Conservation (phyloP, 2,888 invertebrate genomes). For the Plusia festucae region DNA sequence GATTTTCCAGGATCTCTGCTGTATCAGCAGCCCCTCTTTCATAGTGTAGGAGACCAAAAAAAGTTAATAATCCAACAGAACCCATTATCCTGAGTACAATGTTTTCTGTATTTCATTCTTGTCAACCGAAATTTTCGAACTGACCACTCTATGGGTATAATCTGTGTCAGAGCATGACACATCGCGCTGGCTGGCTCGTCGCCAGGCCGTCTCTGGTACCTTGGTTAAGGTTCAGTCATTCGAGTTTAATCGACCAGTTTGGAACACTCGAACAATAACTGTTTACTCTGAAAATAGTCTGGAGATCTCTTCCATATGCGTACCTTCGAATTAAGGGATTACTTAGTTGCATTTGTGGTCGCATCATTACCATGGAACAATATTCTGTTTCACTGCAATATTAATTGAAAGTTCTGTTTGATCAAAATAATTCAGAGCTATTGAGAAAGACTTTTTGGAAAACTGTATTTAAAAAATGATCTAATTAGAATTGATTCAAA, state of each 20-base stretch:
- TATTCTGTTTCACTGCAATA: not conserved
- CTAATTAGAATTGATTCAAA: no score
- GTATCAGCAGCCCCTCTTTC: no score
- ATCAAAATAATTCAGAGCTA: no score
- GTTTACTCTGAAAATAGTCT: slow-evolving; percentile 37
- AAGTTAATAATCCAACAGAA: no score
- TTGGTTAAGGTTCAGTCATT: slow-evolving; percentile 38
- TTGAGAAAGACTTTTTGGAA: no score
- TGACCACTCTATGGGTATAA: slow-evolving; percentile 18
- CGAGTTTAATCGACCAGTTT: slow-evolving; percentile 41
- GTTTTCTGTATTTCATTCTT: not conserved
- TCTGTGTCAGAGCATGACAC: slow-evolving; percentile 51
- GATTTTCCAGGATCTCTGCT: no score
- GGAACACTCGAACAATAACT: slow-evolving; percentile 33
- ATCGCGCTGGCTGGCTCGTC: slow-evolving; percentile 48
- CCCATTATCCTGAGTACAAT: no score
- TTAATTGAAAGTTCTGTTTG: no score
- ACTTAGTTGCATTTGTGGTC: not conserved
- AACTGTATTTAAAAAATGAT: no score
- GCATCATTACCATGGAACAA: no score
- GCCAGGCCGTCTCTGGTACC: slow-evolving; percentile 55
- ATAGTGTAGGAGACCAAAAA: no score
- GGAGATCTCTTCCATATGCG: slow-evolving; percentile 16
- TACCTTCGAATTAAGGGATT: slow-evolving; percentile 11
- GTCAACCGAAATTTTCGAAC: not conserved